A percentile compares a stretch with the other conserved stretches of the same genome.
Evolutionary conservation across 2,888 invertebrate species (phyloP).

Genomic region (Byasa hedistus): DNA sequence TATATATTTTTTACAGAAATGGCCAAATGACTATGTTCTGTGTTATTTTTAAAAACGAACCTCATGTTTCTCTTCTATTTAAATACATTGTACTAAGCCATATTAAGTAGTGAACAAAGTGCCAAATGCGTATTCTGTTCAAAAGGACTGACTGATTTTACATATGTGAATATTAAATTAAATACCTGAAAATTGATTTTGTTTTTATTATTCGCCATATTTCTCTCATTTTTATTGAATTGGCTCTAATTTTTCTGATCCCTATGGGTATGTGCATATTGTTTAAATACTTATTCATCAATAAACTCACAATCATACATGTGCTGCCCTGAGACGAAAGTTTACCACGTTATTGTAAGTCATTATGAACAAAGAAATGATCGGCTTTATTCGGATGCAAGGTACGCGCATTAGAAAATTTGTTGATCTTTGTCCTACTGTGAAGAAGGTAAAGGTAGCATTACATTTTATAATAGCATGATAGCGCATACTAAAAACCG

Average conservation of each 20-base stretch:
- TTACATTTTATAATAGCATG: not conserved
- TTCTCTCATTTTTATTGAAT: not conserved
- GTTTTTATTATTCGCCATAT: conserved; percentile 22
- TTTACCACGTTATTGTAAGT: not conserved
- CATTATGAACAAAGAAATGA: not conserved
- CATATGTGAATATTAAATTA: conserved; percentile 41
- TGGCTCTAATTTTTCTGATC: not conserved
- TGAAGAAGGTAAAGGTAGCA: not conserved
- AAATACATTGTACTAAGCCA: conserved; percentile 54
- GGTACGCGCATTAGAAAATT: too few species aligned
- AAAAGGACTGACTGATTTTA: conserved; percentile 74
- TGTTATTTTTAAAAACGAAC: conserved; percentile 4
- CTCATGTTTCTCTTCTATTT: conserved; percentile 37
- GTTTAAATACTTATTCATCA: too few species aligned
- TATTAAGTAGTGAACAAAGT: conserved; percentile 75
- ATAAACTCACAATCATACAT: too few species aligned
- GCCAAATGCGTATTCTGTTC: conserved; percentile 76
- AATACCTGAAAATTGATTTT: conserved; percentile 31
- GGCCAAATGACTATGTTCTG: conserved; percentile 3
- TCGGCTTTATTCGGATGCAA: too few species aligned
- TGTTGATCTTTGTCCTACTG: not conserved
- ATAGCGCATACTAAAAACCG: not conserved
- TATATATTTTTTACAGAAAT: conserved; percentile 4
- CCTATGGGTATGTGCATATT: too few species aligned
- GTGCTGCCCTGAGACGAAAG: too few species aligned